phyloP scores from a whole-genome alignment of 2,888 invertebrate genomes.

The Nymphalis polychloros region DNA sequence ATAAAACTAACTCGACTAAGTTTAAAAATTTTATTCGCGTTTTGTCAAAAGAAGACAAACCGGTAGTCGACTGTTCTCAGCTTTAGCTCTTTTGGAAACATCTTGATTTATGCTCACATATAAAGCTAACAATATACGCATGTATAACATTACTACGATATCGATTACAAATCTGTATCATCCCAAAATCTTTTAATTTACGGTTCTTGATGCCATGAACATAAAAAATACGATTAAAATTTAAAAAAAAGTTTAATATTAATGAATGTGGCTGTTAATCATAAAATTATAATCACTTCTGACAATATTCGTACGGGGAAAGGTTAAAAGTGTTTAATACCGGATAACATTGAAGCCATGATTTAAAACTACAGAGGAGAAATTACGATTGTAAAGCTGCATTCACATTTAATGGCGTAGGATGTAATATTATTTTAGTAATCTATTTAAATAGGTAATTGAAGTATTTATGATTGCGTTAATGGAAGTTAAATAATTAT shows the following conservation, averaged over 20 bases:
- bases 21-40: too few relatives aligned
- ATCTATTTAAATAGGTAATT: too few relatives aligned
- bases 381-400: not conserved
- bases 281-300: conserved; percentile 10
- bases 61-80: too few relatives aligned
- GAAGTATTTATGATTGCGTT: too few relatives aligned
- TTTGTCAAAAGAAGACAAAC: too few relatives aligned
- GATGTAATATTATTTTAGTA: too few relatives aligned
- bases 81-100: too few relatives aligned
- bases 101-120: not conserved
- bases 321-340: conserved; percentile 30
- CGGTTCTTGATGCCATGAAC: not conserved
- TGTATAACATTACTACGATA: not conserved
- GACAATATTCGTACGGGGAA: conserved; percentile 26
- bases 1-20: too few relatives aligned
- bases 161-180: not conserved
- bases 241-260: not conserved
- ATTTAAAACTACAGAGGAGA: conserved; percentile 34
- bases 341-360: conserved; percentile 30
- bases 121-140: not conserved
- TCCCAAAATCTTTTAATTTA: not conserved
- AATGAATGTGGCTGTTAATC: not conserved
- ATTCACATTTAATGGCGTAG: not conserved
- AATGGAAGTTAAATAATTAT: too few relatives aligned
- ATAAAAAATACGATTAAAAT: not conserved